Percentiles rank a stretch among this genome's conserved stretches.
These are phyloP conservation scores for Opisthograptis luteolata DNA, from an alignment of 2,888 invertebrate species.

Conservation along the genomic window DNA sequence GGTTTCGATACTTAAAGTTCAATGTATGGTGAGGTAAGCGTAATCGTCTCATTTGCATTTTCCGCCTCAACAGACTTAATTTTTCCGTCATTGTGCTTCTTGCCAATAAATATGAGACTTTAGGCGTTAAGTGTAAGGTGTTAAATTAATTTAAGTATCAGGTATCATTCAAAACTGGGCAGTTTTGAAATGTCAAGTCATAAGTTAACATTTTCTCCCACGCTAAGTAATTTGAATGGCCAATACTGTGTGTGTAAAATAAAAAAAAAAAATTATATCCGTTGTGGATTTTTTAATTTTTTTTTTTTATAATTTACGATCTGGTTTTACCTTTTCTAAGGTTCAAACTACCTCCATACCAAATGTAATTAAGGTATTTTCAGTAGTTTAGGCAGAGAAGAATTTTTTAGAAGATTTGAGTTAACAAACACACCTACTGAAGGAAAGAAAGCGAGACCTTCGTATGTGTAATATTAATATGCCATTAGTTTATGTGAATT, in stretches of 20 bases:
- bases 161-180: conserved; percentile 31
- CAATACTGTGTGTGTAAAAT: conserved; percentile 40
- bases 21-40: conserved; percentile 12
- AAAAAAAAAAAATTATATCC: conserved; percentile 18
- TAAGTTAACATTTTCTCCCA: conserved; percentile 71
- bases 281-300: too few relatives aligned
- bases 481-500: too few relatives aligned
- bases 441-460: too few relatives aligned
- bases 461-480: too few relatives aligned
- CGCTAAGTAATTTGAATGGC: conserved; percentile 61
- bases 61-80: conserved; percentile 9
- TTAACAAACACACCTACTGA: too few relatives aligned
- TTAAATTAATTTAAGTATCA: conserved; percentile 8
- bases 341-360: too few relatives aligned
- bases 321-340: too few relatives aligned
- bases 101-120: conserved; percentile 16
- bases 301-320: too few relatives aligned
- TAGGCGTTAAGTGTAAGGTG: conserved; percentile 11
- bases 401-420: too few relatives aligned
- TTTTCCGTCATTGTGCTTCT: conserved; percentile 12
- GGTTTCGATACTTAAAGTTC: conserved; percentile 2
- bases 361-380: too few relatives aligned
- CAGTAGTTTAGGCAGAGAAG: too few relatives aligned
- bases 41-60: conserved; percentile 22
- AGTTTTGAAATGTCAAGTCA: conserved; percentile 73